phyloP scores from a whole-genome alignment of 2,888 invertebrate species.

The Schrankia costaestrigalis region DNA sequence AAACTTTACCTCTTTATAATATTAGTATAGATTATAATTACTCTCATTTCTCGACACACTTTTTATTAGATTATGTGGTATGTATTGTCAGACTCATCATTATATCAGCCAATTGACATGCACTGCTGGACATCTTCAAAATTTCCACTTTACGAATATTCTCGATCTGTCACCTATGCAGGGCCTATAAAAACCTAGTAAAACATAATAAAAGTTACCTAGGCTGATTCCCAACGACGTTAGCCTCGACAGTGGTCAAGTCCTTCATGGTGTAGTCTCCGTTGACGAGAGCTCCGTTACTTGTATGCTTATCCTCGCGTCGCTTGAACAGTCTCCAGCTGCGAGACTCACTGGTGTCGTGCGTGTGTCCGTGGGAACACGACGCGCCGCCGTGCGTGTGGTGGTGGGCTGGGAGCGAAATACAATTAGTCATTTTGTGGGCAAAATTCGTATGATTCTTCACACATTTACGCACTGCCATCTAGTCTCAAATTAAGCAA shows the following conservation, averaged over 20 bases:
- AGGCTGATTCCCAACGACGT: slow-evolving; percentile 37
- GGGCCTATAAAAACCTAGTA: too few species aligned
- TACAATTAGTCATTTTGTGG: neutral
- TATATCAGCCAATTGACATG: too few species aligned
- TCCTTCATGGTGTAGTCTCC: slow-evolving; percentile 72
- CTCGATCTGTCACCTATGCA: too few species aligned
- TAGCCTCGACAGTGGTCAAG: slow-evolving; percentile 45
- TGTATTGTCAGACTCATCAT: too few species aligned
- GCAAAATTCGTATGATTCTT: neutral
- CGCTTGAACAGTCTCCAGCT: slow-evolving; percentile 48
- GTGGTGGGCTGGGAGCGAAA: slow-evolving; percentile 55
- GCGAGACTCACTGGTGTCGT: slow-evolving; percentile 37
- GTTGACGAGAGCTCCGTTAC: slow-evolving; percentile 57
- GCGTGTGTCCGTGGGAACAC: slow-evolving; percentile 51
- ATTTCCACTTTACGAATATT: too few species aligned
- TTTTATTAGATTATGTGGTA: too few species aligned
- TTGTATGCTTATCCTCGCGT: slow-evolving; percentile 42
- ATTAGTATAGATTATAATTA: too few species aligned
- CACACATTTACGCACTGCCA: neutral
- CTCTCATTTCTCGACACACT: too few species aligned
- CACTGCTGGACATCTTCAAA: too few species aligned
- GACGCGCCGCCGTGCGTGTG: slow-evolving; percentile 71
- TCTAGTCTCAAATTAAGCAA: neutral
- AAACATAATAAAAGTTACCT: slow-evolving; percentile 43
- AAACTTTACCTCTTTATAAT: too few species aligned